Conservation (phyloP, 1,140 invertebrate species). For the Mercenaria mercenaria region DNA sequence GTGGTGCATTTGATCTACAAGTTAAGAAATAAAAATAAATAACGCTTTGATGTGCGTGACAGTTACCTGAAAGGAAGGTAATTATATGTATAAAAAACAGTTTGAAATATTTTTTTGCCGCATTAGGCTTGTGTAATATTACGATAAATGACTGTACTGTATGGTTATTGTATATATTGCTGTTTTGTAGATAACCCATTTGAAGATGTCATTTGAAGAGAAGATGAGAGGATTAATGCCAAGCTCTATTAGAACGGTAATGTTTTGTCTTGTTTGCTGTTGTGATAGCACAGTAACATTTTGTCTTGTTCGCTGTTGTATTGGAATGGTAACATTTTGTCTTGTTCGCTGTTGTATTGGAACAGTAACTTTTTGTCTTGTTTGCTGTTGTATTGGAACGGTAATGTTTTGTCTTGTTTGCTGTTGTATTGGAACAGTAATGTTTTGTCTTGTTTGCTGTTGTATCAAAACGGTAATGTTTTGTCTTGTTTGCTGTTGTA, state of each 20-base stretch:
- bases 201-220: slow-evolving; percentile 83
- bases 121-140: too few relatives aligned
- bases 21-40: too few relatives aligned
- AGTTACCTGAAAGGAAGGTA: too few relatives aligned
- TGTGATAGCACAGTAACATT: slow-evolving; percentile 78
- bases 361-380: background rate
- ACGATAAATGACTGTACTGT: too few relatives aligned
- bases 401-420: background rate
- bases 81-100: too few relatives aligned
- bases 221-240: slow-evolving; percentile 84
- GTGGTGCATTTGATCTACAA: too few relatives aligned
- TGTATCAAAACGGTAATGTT: background rate
- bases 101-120: too few relatives aligned
- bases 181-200: slow-evolving; percentile 76
- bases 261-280: slow-evolving; percentile 79
- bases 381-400: background rate
- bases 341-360: background rate
- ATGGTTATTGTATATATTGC: background rate
- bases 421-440: background rate
- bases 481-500: too few relatives aligned
- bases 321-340: slow-evolving; percentile 77
- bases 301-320: slow-evolving; percentile 78
- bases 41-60: too few relatives aligned
- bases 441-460: background rate
- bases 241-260: slow-evolving; percentile 81